These are phyloP conservation scores for Anableps anableps DNA, from an alignment of 2,797 vertebrate species.

Conservation along the genomic window DNA sequence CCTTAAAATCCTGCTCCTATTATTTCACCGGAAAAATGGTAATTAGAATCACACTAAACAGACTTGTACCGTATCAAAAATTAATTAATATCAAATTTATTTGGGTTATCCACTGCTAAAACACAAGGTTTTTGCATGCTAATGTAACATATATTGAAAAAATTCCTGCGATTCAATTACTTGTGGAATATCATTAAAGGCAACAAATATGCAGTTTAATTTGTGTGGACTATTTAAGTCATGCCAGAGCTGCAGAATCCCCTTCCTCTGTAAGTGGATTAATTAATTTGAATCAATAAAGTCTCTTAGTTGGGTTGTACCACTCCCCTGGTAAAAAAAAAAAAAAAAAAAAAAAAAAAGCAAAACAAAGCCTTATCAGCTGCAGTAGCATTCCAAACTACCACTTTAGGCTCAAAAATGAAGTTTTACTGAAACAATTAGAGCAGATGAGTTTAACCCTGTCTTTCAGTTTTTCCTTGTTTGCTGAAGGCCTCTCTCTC, in stretches of 20 bases:
- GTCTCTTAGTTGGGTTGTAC: constrained; percentile 72
- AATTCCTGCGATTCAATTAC: constrained; percentile 84
- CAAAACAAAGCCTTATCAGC: constrained; percentile 73
- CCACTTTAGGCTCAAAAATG: constrained; percentile 54
- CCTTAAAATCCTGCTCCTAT: constrained; percentile 62
- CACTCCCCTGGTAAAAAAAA: constrained; percentile 63
- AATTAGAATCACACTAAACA: constrained; percentile 77
- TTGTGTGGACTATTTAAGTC: constrained; percentile 82
- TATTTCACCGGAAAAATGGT: constrained; percentile 64
- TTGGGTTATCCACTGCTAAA: constrained; percentile 83
- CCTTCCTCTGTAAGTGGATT: constrained; percentile 82
- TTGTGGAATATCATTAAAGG: constrained; percentile 83
- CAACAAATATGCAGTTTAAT: constrained; percentile 84
- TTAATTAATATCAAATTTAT: constrained; percentile 83
- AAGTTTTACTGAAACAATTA: constrained; percentile 71
- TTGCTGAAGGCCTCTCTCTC: background rate
- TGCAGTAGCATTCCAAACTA: constrained; percentile 65
- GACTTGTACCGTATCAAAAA: constrained; percentile 80
- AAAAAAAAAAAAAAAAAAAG: constrained; percentile 65
- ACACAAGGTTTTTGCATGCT: constrained; percentile 78
- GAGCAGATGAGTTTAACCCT: constrained; percentile 20
- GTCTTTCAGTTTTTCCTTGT: background rate
- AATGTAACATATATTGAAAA: constrained; percentile 81
- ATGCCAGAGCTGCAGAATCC: constrained; percentile 77
- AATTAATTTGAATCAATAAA: constrained; percentile 88